Evolutionary conservation across 2,797 vertebrate genomes (phyloP), one percentile per base, ranked within the genome.

Genomic region (Nyctibius grandis): DNA sequence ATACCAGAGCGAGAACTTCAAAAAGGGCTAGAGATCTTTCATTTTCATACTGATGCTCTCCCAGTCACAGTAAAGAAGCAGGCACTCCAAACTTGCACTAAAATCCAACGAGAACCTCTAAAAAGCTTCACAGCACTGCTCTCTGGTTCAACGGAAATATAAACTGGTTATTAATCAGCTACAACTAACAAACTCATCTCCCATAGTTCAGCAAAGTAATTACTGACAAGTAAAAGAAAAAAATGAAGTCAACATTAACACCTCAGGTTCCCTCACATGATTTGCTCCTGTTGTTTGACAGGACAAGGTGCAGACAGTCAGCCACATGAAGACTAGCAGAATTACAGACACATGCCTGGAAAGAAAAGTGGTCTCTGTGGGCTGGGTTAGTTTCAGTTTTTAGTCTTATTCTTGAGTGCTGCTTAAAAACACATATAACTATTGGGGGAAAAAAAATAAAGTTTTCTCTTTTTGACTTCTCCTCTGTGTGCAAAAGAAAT

Each of bases 251-350:
- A 73, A 70, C 31, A 8, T 31, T 78, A 80, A 88, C 72, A 75
- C 63, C 81, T 47, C 73, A 73, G 78, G 89, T 92, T 94, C 80
- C 83, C 82, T 87, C 80, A 85, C 34, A 83, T 14, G 68, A 93
- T 79, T 93, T 68, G 79, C 38, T 84, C 81, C 94, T 80, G 79
- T 54, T 95, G 95, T 95, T 89, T 91, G 68, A 70, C 84, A 94
- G 19, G 38, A 91, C 45, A 59, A 96, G 85, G 45, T 80, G 53
- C 45, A 73, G 45, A 42, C 72, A 85, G 48, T 56, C 22, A 85
- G 72, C 33, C 53, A 38, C 81, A 65, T 4, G 47, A 70, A 79
- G 67, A 63, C 76, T 44, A 51, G 40, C 11, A 68, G 69, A 85
- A 85, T 53, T 77, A 51, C 36, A 93, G 92, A 67, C 48, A 91